Percentiles rank a stretch among this genome's conserved stretches.
These are phyloP conservation scores for Tachina fera DNA, from an alignment of 2,888 invertebrate species.

Conservation along the genomic window DNA sequence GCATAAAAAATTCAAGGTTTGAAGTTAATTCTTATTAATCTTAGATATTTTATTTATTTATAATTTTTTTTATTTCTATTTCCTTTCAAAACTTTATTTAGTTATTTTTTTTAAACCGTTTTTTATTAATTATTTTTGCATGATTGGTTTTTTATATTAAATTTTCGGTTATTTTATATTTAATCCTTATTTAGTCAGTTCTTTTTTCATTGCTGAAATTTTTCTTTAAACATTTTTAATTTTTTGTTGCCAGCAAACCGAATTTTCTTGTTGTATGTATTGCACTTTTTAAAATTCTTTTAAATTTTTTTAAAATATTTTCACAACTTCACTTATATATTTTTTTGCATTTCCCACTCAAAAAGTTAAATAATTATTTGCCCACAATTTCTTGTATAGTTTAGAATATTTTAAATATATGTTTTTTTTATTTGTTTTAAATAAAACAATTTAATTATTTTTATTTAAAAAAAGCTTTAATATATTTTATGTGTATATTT, in stretches of 20 bases:
- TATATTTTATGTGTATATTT: background rate
- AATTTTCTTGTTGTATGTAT: slow-evolving; percentile 38
- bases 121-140: background rate
- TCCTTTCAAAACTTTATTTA: slow-evolving; percentile 31
- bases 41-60: background rate
- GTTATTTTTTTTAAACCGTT: background rate
- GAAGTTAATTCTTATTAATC: background rate
- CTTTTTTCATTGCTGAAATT: slow-evolving; percentile 18
- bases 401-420: slow-evolving; percentile 30
- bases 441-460: slow-evolving; percentile 29
- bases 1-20: slow-evolving; percentile 50
- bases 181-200: slow-evolving; percentile 25
- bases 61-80: slow-evolving; percentile 32
- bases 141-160: background rate
- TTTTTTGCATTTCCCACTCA: slow-evolving; percentile 13
- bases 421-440: slow-evolving; percentile 31
- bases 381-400: slow-evolving; percentile 32
- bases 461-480: slow-evolving; percentile 38
- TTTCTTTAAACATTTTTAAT: slow-evolving; percentile 2
- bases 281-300: slow-evolving; percentile 45
- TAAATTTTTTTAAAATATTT: slow-evolving; percentile 10
- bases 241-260: background rate
- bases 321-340: slow-evolving; percentile 29
- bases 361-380: slow-evolving; percentile 43
- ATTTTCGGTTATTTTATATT: slow-evolving; percentile 30